phyloP scores from a whole-genome alignment of 2,113 vertebrate genomes.

The Odocoileus virginianus region DNA sequence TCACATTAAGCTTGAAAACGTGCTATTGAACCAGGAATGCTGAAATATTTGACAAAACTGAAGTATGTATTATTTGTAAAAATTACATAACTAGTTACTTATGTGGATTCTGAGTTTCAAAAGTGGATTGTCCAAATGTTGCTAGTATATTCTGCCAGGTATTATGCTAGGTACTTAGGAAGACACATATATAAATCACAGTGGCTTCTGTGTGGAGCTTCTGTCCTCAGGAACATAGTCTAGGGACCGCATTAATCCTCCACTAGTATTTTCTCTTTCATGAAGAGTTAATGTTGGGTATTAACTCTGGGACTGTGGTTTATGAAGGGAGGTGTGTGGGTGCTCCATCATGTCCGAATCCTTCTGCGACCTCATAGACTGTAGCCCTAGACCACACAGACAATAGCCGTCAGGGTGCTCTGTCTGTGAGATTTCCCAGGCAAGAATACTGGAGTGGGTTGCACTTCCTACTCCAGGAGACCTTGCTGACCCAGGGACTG shows the following conservation, averaged over 20 bases:
- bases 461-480: neutral
- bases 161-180: neutral
- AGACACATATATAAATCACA: neutral
- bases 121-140: neutral
- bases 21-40: neutral
- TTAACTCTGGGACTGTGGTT: neutral
- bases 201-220: rapidly evolving
- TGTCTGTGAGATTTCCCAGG: neutral
- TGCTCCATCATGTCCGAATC: neutral
- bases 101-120: neutral
- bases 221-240: neutral
- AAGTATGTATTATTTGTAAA: neutral
- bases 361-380: neutral
- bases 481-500: neutral
- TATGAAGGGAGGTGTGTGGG: neutral
- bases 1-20: neutral
- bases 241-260: neutral
- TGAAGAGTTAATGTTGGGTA: neutral
- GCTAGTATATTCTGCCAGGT: neutral
- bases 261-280: neutral
- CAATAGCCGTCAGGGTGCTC: neutral
- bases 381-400: neutral
- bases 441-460: neutral
- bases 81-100: neutral
- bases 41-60: neutral